Evolutionary conservation across 1,140 invertebrate genomes (phyloP).

Genomic region (Lordiphosa mommai): DNA sequence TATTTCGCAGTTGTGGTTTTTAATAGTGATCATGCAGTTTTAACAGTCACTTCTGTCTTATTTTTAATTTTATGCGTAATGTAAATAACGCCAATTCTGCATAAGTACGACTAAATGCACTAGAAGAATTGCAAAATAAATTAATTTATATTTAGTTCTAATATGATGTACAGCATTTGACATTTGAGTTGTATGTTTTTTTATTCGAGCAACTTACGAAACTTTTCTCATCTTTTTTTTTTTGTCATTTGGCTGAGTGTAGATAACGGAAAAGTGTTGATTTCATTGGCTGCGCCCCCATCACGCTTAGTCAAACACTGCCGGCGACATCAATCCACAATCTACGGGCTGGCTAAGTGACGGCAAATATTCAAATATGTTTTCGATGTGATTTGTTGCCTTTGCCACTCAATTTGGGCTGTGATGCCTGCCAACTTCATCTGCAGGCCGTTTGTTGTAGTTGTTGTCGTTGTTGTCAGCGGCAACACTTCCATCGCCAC

Average conservation of each 20-base stretch:
- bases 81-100: no score
- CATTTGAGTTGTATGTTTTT: no score
- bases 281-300: slow-evolving; percentile 44
- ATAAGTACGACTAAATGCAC: no score
- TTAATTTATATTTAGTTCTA: no score
- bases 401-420: slow-evolving; percentile 59
- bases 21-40: no score
- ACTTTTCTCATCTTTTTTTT: background rate
- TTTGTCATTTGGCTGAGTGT: no score
- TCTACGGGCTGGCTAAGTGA: slow-evolving; percentile 55
- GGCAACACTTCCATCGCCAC: slow-evolving; percentile 53
- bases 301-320: slow-evolving; percentile 65
- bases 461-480: slow-evolving; percentile 56
- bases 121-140: no score
- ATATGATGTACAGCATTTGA: no score
- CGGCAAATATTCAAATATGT: slow-evolving; percentile 78
- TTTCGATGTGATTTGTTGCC: slow-evolving; percentile 76
- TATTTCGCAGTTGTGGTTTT: no score
- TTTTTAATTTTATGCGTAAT: no score
- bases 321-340: slow-evolving; percentile 55
- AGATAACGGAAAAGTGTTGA: slow-evolving; percentile 32
- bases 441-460: slow-evolving; percentile 2
- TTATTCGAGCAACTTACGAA: no score
- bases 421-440: slow-evolving; percentile 43
- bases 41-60: no score